phyloP scores from a whole-genome alignment of 2,888 invertebrate genomes.

The Nesidiocoris tenuis region DNA sequence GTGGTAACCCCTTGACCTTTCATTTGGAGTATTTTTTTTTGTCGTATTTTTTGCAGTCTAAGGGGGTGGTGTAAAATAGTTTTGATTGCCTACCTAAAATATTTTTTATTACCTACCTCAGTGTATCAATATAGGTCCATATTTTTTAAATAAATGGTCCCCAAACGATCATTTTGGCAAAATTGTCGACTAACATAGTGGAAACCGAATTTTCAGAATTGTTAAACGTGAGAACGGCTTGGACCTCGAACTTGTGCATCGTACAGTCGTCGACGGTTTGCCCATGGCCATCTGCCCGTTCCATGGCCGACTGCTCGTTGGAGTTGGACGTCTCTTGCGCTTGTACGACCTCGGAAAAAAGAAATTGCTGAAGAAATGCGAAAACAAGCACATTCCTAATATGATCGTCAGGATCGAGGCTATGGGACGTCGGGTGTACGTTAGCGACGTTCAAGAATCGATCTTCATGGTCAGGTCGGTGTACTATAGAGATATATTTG shows the following conservation, averaged over 20 bases:
- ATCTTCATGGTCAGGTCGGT: constrained; percentile 74
- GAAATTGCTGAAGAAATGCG: constrained; percentile 94
- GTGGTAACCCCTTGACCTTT: too few relatives aligned
- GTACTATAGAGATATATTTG: too few relatives aligned
- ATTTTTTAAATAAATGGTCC: too few relatives aligned
- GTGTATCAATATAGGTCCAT: too few relatives aligned
- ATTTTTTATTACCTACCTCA: too few relatives aligned
- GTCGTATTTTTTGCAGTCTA: too few relatives aligned
- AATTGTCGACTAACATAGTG: too few relatives aligned
- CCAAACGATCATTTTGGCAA: too few relatives aligned
- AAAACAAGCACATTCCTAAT: constrained; percentile 97
- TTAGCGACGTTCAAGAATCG: constrained; percentile 94
- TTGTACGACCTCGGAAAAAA: constrained; percentile 96
- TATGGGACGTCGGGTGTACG: constrained; percentile 91
- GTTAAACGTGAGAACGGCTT: constrained; percentile 71
- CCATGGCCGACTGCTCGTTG: constrained; percentile 87
- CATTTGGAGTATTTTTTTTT: too few relatives aligned
- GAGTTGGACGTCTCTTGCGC: constrained; percentile 86
- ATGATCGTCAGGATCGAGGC: constrained; percentile 90
- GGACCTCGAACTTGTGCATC: constrained; percentile 86
- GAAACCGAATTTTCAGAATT: too few relatives aligned
- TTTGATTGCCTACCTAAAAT: too few relatives aligned
- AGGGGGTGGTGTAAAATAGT: too few relatives aligned
- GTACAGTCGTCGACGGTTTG: constrained; percentile 89
- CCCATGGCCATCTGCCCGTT: constrained; percentile 86